Base-by-base conservation (phyloP, 2,888 invertebrate genomes). In the Dynastes maya region DNA sequence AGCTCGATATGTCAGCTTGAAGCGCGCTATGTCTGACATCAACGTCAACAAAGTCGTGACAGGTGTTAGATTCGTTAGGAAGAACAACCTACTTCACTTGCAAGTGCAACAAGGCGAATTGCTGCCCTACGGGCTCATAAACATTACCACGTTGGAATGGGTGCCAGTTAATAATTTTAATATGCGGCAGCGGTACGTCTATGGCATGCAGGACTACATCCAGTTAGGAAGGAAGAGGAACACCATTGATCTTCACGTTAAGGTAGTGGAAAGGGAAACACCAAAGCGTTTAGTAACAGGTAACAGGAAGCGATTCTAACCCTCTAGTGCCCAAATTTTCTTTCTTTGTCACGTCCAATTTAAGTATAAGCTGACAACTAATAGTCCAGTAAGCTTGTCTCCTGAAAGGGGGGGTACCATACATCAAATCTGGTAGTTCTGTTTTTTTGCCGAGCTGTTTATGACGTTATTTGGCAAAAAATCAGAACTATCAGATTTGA, bases 181-280 rank as follows among this genome's bases (percentile, higher is more conserved):
- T 80, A 89, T 91, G 65, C 89, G 88, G 2, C 92, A 92, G 83
- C 84, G 87, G 9, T 88, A 89, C 49, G 91, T 95, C 0, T 86
- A 86, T 58, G 92, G 92, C 77, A 94, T 93, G 0, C 86, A 89
- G 0, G 96, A 97, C 85, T 97, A 94, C 86, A 95, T 96, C 84
- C 95, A 92, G 3, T 85, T 97, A 80, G 92, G 92, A 1, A 96
- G 94, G 90, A 94, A 95, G 85, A 92, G 92, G 82, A 90, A 96
- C 74, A 94, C 94, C 0, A 90, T 97, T 0, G 97, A 97, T 88
- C 89, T 97, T 84, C 97, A 97, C 85, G 95, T 96, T 85, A 89
- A 97, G 68, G 90, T 91, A 53, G 93, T 89, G 0, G 87, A 89
- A 1, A 81, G 83, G 8, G 88, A 88, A 51, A 89, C 93, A 0